Evolutionary conservation across 2,888 invertebrate genomes (phyloP), one percentile per base, ranked within the genome.

Genomic region (Pseudoips prasinana): DNA sequence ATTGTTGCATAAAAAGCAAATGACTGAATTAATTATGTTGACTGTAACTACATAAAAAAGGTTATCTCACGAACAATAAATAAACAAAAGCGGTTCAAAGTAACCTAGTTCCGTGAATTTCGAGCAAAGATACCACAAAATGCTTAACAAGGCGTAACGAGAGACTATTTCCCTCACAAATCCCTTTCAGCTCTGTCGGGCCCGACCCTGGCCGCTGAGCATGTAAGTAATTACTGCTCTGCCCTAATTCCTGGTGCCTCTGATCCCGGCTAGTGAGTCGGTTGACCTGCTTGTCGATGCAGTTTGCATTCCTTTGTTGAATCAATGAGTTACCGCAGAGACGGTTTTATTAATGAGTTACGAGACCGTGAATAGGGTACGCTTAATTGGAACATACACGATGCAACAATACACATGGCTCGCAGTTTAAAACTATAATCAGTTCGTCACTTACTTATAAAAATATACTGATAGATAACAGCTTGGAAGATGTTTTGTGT

Each of bases 161-260:
- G 59, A 56, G n/a, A n/a, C 56, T 59, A 62, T 70, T 75, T 70
- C 57, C 69, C 64, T 46, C 65, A 77, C 74, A 79, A 75, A 79
- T 74, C 71, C 56, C 64, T 73, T 78, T 80, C 72, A 74, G 70
- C 66, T 64, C 70, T 56, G 48, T 45, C 70, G 72, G 64, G 51
- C 64, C 56, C 55, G 60, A 58, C 70, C 71, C 62, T 55, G 50
- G 42, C 51, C 58, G 53, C 45, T 46, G 63, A 62, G 65, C 66
- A 69, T 75, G 72, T 73, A 71, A 77, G 74, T 80, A 78, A 81
- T 80, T 79, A 74, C 73, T 64, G 65, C 68, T 69, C 65, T 73
- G 80, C 72, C 77, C 82, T 62, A 79, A 75, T 81, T 81, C 72
- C 72, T 64, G 60, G 56, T 61, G 55, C 56, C 51, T 56, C 43